These are phyloP conservation scores for Hecatera dysodea DNA, from an alignment of 2,888 invertebrate genomes.

Conservation along the genomic window DNA sequence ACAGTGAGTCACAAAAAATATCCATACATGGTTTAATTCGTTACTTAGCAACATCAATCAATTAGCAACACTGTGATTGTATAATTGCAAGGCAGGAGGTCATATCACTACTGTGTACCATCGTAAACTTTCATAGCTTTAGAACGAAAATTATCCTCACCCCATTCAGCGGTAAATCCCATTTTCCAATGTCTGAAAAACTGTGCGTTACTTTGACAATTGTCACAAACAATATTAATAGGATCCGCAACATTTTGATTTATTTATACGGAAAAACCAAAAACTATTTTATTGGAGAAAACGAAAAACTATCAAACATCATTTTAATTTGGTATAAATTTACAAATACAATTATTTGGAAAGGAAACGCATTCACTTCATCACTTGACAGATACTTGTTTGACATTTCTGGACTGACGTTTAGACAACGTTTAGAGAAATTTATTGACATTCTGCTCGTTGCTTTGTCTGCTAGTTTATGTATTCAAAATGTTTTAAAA, in stretches of 20 bases:
- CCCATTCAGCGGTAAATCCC: slow-evolving; percentile 91
- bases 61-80: background rate
- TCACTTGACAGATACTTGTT: slow-evolving; percentile 56
- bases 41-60: slow-evolving; percentile 7
- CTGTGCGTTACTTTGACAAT: slow-evolving; percentile 79
- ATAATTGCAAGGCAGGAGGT: background rate
- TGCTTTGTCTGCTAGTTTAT: no score
- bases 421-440: background rate
- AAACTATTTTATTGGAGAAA: slow-evolving; percentile 65
- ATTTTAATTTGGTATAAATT: slow-evolving; percentile 65
- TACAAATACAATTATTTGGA: slow-evolving; percentile 56
- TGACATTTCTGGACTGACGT: slow-evolving; percentile 35
- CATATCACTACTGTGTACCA: background rate
- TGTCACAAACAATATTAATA: slow-evolving; percentile 77
- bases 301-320: slow-evolving; percentile 63
- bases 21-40: background rate
- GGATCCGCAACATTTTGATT: slow-evolving; percentile 77
- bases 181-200: slow-evolving; percentile 92
- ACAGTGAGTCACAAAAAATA: slow-evolving; percentile 34
- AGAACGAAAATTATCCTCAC: slow-evolving; percentile 75
- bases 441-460: background rate
- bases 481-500: background rate
- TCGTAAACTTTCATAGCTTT: background rate
- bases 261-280: slow-evolving; percentile 32
- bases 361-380: slow-evolving; percentile 52